These are phyloP conservation scores for Carcharodon carcharias DNA, from an alignment of 2,797 vertebrate genomes.

Conservation along the genomic window DNA sequence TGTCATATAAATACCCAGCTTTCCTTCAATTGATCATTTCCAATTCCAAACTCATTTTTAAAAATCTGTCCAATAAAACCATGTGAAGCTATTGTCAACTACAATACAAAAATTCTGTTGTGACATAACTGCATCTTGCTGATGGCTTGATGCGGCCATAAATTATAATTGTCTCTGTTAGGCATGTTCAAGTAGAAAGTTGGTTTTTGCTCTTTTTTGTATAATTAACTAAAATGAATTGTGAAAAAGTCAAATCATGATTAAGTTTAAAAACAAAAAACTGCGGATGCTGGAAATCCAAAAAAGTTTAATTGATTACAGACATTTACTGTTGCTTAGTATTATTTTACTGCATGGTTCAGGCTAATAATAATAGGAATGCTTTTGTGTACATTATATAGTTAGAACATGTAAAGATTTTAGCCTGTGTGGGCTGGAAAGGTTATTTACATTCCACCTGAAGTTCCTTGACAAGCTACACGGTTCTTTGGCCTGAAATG, in stretches of 20 bases:
- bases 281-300: no score
- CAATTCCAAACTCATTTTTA: background rate
- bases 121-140: background rate
- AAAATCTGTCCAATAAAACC: background rate
- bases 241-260: background rate
- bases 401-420: background rate
- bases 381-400: background rate
- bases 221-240: background rate
- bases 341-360: background rate
- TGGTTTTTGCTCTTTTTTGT: background rate
- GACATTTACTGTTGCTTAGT: background rate
- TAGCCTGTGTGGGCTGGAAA: slow-evolving; percentile 15
- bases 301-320: background rate
- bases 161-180: background rate
- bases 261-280: no score
- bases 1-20: background rate
- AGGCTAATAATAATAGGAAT: background rate
- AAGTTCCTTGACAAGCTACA: slow-evolving; percentile 27
- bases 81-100: background rate
- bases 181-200: background rate
- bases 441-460: slow-evolving; percentile 24
- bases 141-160: background rate
- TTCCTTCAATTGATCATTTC: background rate
- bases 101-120: background rate
- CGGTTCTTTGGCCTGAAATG: background rate